Percentiles rank a stretch among this genome's conserved stretches.
phyloP scores from a whole-genome alignment of 2,888 invertebrate genomes.

The Metellina segmentata region DNA sequence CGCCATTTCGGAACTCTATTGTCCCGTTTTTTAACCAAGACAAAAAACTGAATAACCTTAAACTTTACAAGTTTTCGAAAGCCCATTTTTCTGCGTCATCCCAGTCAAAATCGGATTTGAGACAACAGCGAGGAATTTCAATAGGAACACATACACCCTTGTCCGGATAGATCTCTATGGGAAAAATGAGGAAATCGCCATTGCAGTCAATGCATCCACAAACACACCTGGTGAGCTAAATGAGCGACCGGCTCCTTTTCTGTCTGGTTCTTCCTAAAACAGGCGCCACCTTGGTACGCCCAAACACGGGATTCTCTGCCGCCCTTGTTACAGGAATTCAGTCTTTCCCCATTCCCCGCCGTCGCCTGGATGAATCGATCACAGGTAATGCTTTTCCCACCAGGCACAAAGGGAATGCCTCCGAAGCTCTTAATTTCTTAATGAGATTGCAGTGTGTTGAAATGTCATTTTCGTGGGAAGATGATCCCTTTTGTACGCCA shows the following conservation, averaged over 20 bases:
- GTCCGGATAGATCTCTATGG: no score
- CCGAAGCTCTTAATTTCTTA: neutral
- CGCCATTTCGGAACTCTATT: no score
- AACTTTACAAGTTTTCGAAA: no score
- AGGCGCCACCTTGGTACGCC: slow-evolving; percentile 50
- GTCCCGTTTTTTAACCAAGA: no score
- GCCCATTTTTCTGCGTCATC: no score
- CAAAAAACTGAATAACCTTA: no score
- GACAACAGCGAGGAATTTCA: no score
- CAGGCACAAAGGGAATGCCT: no score
- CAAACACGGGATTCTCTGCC: slow-evolving; percentile 17
- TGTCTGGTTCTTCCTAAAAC: slow-evolving; percentile 47
- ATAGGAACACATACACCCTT: no score
- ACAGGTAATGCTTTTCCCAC: neutral
- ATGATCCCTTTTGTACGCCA: neutral
- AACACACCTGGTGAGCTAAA: neutral
- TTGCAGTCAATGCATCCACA: neutral
- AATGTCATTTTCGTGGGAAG: neutral
- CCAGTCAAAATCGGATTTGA: no score
- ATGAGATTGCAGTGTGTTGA: neutral
- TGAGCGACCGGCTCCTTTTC: slow-evolving; percentile 45
- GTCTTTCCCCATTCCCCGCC: neutral
- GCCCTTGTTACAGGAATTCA: slow-evolving; percentile 37
- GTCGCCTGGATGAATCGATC: neutral
- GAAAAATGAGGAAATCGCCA: neutral